A percentile compares a stretch with the other conserved stretches of the same genome.
These are phyloP conservation scores for Andrena minutula DNA, from an alignment of 2,888 invertebrate genomes.

Conservation along the genomic window DNA sequence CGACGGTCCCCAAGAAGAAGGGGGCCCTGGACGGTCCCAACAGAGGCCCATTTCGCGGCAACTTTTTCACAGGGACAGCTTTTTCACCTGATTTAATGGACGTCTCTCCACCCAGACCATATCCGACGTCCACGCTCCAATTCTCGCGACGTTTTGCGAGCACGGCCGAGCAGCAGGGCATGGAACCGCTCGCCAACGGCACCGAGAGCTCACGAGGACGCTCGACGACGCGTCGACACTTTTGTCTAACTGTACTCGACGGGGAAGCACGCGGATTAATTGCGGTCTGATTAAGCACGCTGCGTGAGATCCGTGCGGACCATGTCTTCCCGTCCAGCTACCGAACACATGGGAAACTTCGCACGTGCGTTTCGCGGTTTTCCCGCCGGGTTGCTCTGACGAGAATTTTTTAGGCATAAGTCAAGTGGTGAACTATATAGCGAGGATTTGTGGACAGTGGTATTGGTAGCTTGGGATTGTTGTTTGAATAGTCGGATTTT, in stretches of 20 bases:
- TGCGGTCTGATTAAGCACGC: constrained; percentile 51
- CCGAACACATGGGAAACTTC: constrained; percentile 27
- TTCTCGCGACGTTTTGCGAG: constrained; percentile 67
- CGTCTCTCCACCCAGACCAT: constrained; percentile 64
- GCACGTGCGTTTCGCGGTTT: constrained; percentile 3
- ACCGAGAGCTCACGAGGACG: constrained; percentile 34
- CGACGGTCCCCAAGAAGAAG: not conserved
- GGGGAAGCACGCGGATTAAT: constrained; percentile 52
- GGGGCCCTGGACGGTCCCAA: constrained; percentile 58
- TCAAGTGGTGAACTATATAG: too few relatives aligned
- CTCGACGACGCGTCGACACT: constrained; percentile 56
- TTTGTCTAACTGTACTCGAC: constrained; percentile 69
- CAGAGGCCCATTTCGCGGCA: constrained; percentile 70
- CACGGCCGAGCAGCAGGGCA: not conserved
- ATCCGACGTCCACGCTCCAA: constrained; percentile 76
- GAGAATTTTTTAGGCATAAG: not conserved
- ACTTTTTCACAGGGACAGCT: constrained; percentile 74
- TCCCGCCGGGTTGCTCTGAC: not conserved
- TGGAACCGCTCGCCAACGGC: constrained; percentile 8
- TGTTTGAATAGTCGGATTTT: too few relatives aligned
- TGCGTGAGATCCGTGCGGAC: constrained; percentile 7
- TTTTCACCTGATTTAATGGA: constrained; percentile 76
- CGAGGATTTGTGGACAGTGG: too few relatives aligned
- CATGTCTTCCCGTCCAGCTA: constrained; percentile 15
- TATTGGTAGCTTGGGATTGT: too few relatives aligned